Conservation (phyloP, 2,888 invertebrate species). For the Hydrotaea cyrtoneurina region DNA sequence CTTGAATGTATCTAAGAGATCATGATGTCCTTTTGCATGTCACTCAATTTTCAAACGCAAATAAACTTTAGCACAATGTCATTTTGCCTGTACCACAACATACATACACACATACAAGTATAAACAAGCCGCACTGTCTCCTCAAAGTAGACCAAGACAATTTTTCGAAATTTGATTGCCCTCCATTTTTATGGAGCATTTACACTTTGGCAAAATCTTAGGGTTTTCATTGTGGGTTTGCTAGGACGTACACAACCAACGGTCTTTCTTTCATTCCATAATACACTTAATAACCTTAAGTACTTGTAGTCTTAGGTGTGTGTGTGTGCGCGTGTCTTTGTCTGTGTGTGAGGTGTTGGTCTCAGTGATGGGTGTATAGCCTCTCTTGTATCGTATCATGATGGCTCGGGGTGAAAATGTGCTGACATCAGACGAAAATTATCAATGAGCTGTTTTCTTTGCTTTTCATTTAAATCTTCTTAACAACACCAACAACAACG, state of each 20-base stretch:
- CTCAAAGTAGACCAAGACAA: not conserved
- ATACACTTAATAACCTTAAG: conserved; percentile 51
- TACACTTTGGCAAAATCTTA: conserved; percentile 42
- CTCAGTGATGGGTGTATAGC: not conserved
- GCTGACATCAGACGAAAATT: conserved; percentile 62
- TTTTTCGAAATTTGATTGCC: conserved; percentile 17
- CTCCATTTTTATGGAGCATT: conserved; percentile 23
- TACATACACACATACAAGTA: not conserved
- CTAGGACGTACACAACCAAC: not conserved
- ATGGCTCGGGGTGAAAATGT: conserved; percentile 47
- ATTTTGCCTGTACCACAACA: conserved; percentile 7
- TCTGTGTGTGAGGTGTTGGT: not conserved
- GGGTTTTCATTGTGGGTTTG: conserved; percentile 43
- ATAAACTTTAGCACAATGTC: conserved; percentile 47
- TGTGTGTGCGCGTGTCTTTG: conserved; percentile 18
- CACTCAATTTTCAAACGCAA: conserved; percentile 53
- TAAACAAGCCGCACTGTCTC: not conserved
- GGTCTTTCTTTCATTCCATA: not conserved
- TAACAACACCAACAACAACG: conserved; percentile 42
- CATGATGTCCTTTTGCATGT: conserved; percentile 64
- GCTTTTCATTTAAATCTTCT: conserved; percentile 53
- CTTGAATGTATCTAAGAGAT: conserved; percentile 61
- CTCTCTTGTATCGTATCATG: conserved; percentile 1
- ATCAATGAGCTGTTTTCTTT: conserved; percentile 51
- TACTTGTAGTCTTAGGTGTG: conserved; percentile 20